phyloP scores from a whole-genome alignment of 2,797 vertebrate genomes.

The Allochrocebus solatus region DNA sequence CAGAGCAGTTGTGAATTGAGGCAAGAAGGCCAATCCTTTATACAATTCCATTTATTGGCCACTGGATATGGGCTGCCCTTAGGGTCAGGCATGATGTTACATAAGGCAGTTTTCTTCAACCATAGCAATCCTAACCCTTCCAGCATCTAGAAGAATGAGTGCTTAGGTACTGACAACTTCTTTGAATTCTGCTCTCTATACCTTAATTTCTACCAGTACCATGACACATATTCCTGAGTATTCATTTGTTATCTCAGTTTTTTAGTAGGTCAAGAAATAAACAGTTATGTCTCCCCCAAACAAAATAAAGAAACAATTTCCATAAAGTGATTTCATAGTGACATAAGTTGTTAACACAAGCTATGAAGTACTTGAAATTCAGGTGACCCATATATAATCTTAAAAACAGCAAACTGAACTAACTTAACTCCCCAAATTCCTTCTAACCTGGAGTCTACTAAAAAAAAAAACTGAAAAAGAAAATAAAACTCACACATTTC shows the following conservation, averaged over 20 bases:
- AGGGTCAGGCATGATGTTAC: no score
- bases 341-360: not conserved
- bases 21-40: not conserved
- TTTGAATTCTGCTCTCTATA: not conserved
- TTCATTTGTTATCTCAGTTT: not conserved
- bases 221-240: not conserved
- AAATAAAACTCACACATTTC: not conserved
- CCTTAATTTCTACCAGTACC: not conserved
- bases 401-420: not conserved
- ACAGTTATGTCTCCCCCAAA: not conserved
- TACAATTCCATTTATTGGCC: not conserved
- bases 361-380: constrained; percentile 35
- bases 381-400: not conserved
- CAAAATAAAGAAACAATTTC: constrained; percentile 12
- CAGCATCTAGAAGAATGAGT: not conserved
- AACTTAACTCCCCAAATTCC: not conserved
- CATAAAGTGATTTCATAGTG: not conserved
- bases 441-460: not conserved
- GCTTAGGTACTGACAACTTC: not conserved
- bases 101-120: not conserved
- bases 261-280: not conserved
- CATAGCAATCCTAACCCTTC: not conserved
- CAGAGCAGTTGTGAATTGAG: not conserved
- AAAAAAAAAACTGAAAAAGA: not conserved
- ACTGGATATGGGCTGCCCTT: not conserved